Percentiles rank a stretch among this genome's conserved stretches.
phyloP scores from a whole-genome alignment of 2,113 vertebrate genomes.

The Mormyrus lacerda region DNA sequence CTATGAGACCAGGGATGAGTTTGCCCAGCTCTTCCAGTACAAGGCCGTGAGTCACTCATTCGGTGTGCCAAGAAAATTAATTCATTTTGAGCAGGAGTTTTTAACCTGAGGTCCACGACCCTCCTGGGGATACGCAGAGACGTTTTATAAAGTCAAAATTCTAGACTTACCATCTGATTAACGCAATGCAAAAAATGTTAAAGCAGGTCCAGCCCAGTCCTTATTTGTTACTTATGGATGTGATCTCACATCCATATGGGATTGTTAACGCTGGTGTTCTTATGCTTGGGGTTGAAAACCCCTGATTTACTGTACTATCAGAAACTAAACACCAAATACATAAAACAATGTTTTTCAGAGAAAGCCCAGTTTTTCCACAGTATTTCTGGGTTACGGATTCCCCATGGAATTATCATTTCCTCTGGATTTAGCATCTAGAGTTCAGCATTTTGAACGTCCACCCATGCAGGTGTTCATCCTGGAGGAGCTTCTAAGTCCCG shows the following conservation, averaged over 20 bases:
- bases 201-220: background rate
- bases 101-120: background rate
- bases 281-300: background rate
- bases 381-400: background rate
- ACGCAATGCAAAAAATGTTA: background rate
- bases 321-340: background rate
- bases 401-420: background rate
- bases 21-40: slow-evolving; percentile 97
- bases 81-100: background rate
- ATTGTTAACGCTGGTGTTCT: background rate
- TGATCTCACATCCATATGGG: background rate
- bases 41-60: slow-evolving; percentile 78
- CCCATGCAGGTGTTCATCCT: slow-evolving; percentile 83
- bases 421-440: background rate
- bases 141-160: background rate
- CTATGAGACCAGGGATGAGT: slow-evolving; percentile 92
- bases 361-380: background rate
- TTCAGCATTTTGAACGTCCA: too few relatives aligned
- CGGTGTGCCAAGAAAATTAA: background rate
- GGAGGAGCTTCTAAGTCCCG: slow-evolving; percentile 90
- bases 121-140: background rate
- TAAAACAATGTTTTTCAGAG: background rate
- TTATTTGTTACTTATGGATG: background rate
- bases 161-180: background rate
- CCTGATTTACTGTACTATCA: background rate